A percentile compares a stretch with the other conserved stretches of the same genome.
Evolutionary conservation across 2,797 vertebrate species (phyloP).

Genomic region (Coluber constrictor): DNA sequence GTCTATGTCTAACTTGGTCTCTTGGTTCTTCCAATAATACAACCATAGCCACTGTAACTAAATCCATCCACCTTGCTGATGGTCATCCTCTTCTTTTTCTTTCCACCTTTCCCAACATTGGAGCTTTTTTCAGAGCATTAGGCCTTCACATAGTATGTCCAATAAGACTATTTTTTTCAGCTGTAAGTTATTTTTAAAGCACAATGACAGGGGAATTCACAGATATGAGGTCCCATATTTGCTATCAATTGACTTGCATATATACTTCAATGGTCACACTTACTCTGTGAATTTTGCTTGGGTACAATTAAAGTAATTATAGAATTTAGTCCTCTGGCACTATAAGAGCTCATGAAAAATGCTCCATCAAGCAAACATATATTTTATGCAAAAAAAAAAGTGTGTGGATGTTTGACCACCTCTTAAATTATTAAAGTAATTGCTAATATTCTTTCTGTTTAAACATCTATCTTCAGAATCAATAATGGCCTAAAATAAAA

Average conservation of each 20-base stretch:
- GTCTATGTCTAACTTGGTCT: not conserved
- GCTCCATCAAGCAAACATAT: not conserved
- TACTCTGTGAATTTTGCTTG: constrained; percentile 8
- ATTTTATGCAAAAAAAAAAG: not conserved
- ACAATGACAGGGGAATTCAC: not conserved
- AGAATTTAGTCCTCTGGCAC: constrained; percentile 14
- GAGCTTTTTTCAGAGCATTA: not conserved
- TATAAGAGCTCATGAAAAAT: constrained; percentile 12
- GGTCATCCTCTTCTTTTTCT: not conserved
- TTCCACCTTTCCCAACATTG: not conserved
- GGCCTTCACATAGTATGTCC: not conserved
- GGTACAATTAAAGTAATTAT: not conserved
- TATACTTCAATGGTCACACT: not conserved
- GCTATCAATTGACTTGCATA: not conserved
- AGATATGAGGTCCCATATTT: not conserved
- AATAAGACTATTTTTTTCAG: not conserved
- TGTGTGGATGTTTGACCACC: not conserved
- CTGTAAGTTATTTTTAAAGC: not conserved
- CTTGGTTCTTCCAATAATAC: not conserved
- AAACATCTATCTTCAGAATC: not conserved
- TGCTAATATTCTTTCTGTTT: not conserved
- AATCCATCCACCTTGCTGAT: not conserved
- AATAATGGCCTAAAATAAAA: constrained; percentile 24
- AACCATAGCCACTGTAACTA: not conserved
- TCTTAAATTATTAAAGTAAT: not conserved